Conservation (phyloP, 1,140 invertebrate genomes). For the Plectrocnemia conspersa region DNA sequence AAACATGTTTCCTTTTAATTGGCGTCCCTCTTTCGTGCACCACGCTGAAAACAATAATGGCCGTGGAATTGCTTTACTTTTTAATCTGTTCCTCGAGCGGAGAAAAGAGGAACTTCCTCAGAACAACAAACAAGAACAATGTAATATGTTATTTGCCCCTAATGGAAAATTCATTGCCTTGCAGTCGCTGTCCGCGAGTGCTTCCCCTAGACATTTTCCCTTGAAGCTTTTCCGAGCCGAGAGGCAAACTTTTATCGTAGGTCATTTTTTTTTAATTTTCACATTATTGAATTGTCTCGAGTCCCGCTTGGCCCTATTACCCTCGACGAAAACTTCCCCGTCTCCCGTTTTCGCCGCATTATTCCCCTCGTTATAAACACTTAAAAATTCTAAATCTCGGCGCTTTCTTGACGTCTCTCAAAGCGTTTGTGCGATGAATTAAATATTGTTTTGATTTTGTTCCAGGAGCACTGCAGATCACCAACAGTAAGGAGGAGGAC, state of each 20-base stretch:
- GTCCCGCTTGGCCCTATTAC: background rate
- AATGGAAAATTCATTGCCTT: constrained; percentile 34
- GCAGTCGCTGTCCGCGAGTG: constrained; percentile 15
- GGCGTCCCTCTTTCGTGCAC: constrained; percentile 1
- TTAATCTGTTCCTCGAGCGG: constrained; percentile 30
- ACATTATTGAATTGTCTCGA: constrained; percentile 30
- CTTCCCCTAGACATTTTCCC: constrained; percentile 22
- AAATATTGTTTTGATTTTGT: constrained; percentile 35
- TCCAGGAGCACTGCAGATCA: constrained; percentile 88
- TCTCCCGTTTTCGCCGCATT: constrained; percentile 7
- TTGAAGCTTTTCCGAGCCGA: background rate
- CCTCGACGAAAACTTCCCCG: constrained; percentile 10
- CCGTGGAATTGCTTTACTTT: constrained; percentile 23
- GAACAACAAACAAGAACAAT: constrained; percentile 20
- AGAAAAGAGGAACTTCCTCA: constrained; percentile 11
- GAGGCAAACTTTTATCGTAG: constrained; percentile 31
- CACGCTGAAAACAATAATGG: constrained; percentile 10
- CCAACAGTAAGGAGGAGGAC: constrained; percentile 82
- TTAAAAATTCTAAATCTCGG: constrained; percentile 2
- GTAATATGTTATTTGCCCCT: constrained; percentile 33
- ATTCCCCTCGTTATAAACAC: constrained; percentile 17
- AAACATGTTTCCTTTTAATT: constrained; percentile 7
- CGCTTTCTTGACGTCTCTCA: constrained; percentile 1
- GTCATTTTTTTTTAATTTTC: constrained; percentile 34
- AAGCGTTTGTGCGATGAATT: background rate